These are phyloP conservation scores for Cirrhinus molitorella DNA, from an alignment of 2,797 vertebrate species.

Conservation along the genomic window DNA sequence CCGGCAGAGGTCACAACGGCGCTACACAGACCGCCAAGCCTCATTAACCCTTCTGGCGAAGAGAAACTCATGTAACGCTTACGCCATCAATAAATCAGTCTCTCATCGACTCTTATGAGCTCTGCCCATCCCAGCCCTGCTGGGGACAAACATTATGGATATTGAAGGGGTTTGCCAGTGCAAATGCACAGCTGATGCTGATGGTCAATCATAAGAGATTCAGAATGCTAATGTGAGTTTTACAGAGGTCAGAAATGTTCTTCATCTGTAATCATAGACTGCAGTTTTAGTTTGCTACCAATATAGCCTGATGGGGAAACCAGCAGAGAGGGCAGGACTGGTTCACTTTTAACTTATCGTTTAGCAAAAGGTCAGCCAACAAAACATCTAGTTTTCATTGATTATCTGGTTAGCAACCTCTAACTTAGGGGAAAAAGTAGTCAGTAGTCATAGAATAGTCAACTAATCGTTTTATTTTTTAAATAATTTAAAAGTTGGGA, in stretches of 20 bases:
- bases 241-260: background rate
- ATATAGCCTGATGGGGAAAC: background rate
- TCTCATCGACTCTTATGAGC: slow-evolving; percentile 16
- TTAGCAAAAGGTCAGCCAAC: background rate
- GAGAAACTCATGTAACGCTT: slow-evolving; percentile 33
- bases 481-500: background rate
- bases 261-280: background rate
- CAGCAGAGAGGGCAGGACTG: background rate
- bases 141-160: background rate
- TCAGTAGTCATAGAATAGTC: no score
- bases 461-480: background rate
- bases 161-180: background rate
- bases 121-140: background rate
- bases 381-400: background rate
- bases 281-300: background rate
- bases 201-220: background rate
- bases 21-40: slow-evolving; percentile 30
- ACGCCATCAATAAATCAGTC: slow-evolving; percentile 34
- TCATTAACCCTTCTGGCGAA: slow-evolving; percentile 65
- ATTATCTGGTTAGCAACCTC: background rate
- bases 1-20: slow-evolving; percentile 28
- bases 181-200: slow-evolving; percentile 1
- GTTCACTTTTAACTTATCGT: background rate
- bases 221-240: background rate
- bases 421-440: background rate